Percentiles rank a stretch among this genome's conserved stretches.
Evolutionary conservation across 2,888 invertebrate species (phyloP).

Genomic region (Melanotus villosus): DNA sequence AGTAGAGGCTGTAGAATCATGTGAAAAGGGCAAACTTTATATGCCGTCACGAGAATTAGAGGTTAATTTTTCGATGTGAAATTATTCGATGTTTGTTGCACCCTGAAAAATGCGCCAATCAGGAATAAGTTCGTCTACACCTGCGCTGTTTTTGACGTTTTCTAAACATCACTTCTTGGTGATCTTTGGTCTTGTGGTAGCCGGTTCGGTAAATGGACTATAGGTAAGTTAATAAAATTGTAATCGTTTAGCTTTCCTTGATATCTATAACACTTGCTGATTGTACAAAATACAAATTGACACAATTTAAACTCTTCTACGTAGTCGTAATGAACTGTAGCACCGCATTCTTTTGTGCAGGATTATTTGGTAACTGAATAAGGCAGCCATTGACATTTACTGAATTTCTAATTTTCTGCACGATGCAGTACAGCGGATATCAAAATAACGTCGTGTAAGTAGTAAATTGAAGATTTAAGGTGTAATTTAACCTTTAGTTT

Average conservation of each 20-base stretch:
- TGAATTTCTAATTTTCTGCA: conserved; percentile 59
- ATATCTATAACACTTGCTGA: too few relatives aligned
- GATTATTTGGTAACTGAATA: conserved; percentile 41
- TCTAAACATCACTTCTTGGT: conserved; percentile 21
- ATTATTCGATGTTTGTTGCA: neutral
- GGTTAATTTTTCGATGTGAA: neutral
- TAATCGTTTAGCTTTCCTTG: too few relatives aligned
- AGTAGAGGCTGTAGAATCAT: too few relatives aligned
- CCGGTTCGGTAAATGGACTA: conserved; percentile 37
- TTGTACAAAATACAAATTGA: too few relatives aligned
- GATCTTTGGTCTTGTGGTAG: conserved; percentile 30
- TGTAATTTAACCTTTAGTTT: conserved; percentile 21
- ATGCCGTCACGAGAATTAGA: too few relatives aligned
- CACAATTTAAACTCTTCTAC: conserved; percentile 9
- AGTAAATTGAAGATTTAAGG: conserved; percentile 39
- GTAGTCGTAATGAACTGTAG: conserved; percentile 3
- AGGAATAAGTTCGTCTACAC: neutral
- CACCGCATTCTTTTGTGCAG: conserved; percentile 35
- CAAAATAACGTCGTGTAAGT: conserved; percentile 66
- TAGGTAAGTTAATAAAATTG: conserved; percentile 27
- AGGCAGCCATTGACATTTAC: conserved; percentile 47
- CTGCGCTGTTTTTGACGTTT: conserved; percentile 26
- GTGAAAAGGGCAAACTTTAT: too few relatives aligned
- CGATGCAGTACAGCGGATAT: conserved; percentile 70
- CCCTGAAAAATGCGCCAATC: conserved; percentile 31